A percentile compares a stretch with the other conserved stretches of the same genome.
phyloP scores from a whole-genome alignment of 64 coral and sea anemone genomes.

The Platygyra sinensis region DNA sequence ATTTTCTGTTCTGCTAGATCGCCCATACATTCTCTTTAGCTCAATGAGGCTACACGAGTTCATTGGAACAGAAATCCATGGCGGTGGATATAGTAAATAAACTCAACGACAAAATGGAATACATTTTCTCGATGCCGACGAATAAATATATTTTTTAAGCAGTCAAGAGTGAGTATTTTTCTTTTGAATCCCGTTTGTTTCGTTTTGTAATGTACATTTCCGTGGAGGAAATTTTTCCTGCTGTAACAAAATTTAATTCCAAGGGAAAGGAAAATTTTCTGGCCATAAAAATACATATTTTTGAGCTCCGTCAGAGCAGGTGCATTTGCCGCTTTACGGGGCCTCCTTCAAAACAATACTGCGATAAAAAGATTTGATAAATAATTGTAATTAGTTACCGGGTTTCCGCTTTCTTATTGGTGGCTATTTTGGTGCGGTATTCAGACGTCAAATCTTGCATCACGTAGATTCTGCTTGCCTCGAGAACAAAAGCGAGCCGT shows the following conservation, averaged over 20 bases:
- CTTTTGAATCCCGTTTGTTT: neutral
- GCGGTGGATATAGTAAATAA: slow-evolving; percentile 37
- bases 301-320: neutral
- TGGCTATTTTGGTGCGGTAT: slow-evolving; percentile 38
- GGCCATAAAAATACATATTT: slow-evolving; percentile 19
- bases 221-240: neutral
- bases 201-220: neutral
- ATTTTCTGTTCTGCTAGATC: neutral
- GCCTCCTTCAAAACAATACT: slow-evolving; percentile 66
- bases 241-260: neutral
- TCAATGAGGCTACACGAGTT: neutral
- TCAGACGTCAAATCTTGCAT: slow-evolving; percentile 24
- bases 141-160: slow-evolving; percentile 17
- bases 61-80: neutral
- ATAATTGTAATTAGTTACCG: slow-evolving; percentile 71
- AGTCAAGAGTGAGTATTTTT: neutral
- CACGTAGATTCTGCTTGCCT: slow-evolving; percentile 30
- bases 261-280: slow-evolving; percentile 6
- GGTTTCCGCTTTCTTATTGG: slow-evolving; percentile 57
- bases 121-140: slow-evolving; percentile 13
- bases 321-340: slow-evolving; percentile 23
- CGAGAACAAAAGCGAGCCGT: slow-evolving; percentile 38
- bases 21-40: neutral
- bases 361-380: slow-evolving; percentile 68
- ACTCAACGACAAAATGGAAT: slow-evolving; percentile 28